A percentile compares a stretch with the other conserved stretches of the same genome.
Evolutionary conservation across 2,113 vertebrate genomes (phyloP).

Genomic region (rat (Rattus norvegicus)): GRCr8 NC_086037.1:61254501-61255000

Average conservation of each 20-base stretch:
- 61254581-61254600: background rate
- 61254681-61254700: background rate
- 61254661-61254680: background rate
- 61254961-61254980: background rate
- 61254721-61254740: too few relatives aligned
- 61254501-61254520: too few relatives aligned
- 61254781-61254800: background rate
- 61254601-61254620: background rate
- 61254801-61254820: background rate
- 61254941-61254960: background rate
- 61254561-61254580: background rate
- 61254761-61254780: background rate
- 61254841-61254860: background rate
- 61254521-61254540: rapidly evolving
- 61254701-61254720: too few relatives aligned
- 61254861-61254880: background rate
- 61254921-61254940: rapidly evolving
- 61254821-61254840: background rate
- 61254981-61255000: background rate
- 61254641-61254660: background rate
- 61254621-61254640: rapidly evolving
- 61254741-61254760: background rate
- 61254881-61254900: background rate
- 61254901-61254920: background rate
- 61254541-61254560: background rate